Percentiles rank a stretch among this genome's conserved stretches.
Conservation (phyloP, 2,888 invertebrate species). For the Disparrhopalites patrizii region DNA sequence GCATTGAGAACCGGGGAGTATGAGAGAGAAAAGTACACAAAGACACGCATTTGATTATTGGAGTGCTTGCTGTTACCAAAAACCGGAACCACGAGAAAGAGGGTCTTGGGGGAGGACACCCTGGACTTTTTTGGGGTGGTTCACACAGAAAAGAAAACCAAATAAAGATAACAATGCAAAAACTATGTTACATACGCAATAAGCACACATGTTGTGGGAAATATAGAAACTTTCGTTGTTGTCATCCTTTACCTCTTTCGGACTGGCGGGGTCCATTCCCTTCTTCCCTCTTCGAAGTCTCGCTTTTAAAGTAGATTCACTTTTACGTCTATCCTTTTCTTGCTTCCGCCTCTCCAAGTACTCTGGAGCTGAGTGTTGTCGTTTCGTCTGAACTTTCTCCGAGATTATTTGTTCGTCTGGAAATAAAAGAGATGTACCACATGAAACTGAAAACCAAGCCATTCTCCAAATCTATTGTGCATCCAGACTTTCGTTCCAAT, state of each 20-base stretch:
- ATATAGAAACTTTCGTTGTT: too few species aligned
- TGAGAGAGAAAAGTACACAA: too few species aligned
- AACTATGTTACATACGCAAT: too few species aligned
- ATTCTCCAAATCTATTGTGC: too few species aligned
- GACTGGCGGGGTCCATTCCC: constrained; percentile 47
- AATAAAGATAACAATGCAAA: not conserved
- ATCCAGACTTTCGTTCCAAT: too few species aligned
- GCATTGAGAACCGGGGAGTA: too few species aligned
- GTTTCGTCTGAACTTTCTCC: constrained; percentile 64
- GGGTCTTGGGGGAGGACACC: not conserved
- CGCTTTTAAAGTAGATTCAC: constrained; percentile 59
- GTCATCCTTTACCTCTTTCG: constrained; percentile 48
- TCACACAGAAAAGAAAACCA: not conserved
- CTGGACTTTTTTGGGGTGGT: too few species aligned
- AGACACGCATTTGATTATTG: constrained; percentile 2
- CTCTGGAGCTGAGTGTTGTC: constrained; percentile 79
- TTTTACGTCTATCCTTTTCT: constrained; percentile 64
- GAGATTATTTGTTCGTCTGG: constrained; percentile 60
- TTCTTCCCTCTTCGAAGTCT: constrained; percentile 54
- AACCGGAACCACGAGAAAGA: constrained; percentile 2
- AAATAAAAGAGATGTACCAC: not conserved
- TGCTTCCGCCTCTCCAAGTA: constrained; percentile 81
- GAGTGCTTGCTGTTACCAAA: not conserved
- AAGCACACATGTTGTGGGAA: too few species aligned
- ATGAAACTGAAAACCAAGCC: not conserved